phyloP scores from a whole-genome alignment of 2,888 invertebrate species.

The Ischnus inquisitorius region DNA sequence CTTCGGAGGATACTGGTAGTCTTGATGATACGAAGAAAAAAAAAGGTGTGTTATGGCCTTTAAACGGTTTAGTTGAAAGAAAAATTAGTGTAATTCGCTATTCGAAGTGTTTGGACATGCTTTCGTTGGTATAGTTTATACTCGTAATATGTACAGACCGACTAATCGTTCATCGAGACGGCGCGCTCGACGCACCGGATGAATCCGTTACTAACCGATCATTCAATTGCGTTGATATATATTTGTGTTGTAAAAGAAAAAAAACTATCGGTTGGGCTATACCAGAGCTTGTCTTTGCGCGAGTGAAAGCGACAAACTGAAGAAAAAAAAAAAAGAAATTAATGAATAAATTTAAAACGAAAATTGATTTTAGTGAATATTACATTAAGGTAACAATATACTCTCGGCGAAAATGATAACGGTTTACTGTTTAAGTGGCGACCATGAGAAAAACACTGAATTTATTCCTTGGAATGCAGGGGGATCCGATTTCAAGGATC shows the following conservation, averaged over 20 bases:
- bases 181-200: not conserved
- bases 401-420: slow-evolving; percentile 66
- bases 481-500: slow-evolving; percentile 80
- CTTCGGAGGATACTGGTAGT: slow-evolving; percentile 39
- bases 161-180: slow-evolving; percentile 3
- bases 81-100: slow-evolving; percentile 38
- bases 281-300: slow-evolving; percentile 28
- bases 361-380: slow-evolving; percentile 70
- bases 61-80: slow-evolving; percentile 43
- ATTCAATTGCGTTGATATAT: slow-evolving; percentile 43
- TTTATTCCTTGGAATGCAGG: slow-evolving; percentile 71
- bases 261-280: slow-evolving; percentile 28
- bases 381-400: slow-evolving; percentile 70
- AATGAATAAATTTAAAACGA: slow-evolving; percentile 19
- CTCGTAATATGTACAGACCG: slow-evolving; percentile 33
- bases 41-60: slow-evolving; percentile 21
- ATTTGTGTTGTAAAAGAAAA: slow-evolving; percentile 22
- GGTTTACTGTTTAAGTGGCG: slow-evolving; percentile 61
- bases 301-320: slow-evolving; percentile 25
- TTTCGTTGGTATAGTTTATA: slow-evolving; percentile 30
- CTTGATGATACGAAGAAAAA: slow-evolving; percentile 13
- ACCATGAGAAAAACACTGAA: slow-evolving; percentile 60
- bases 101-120: slow-evolving; percentile 25
- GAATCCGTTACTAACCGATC: slow-evolving; percentile 15
- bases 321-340: slow-evolving; percentile 22